phyloP scores from a whole-genome alignment of 1,140 invertebrate genomes.

The Druon quercuslanigerum region DNA sequence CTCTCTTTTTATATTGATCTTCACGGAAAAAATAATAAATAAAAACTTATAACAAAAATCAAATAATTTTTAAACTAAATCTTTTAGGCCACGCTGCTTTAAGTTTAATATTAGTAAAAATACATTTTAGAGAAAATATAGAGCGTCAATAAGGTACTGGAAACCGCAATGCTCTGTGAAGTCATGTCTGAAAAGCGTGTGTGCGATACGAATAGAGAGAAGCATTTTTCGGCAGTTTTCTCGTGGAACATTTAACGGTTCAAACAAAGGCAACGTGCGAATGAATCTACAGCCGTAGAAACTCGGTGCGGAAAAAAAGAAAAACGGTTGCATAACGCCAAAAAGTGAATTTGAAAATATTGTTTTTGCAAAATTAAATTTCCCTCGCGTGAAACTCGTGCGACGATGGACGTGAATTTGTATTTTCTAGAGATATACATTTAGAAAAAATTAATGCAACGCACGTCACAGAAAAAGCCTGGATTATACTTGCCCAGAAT shows the following conservation, averaged over 20 bases:
- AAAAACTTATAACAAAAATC: too few relatives aligned
- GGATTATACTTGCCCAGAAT: too few relatives aligned
- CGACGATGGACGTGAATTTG: background rate
- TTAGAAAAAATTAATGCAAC: background rate
- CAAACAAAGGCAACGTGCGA: constrained; percentile 22
- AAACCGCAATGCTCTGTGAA: constrained; percentile 2
- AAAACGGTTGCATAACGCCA: constrained; percentile 5
- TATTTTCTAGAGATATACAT: background rate
- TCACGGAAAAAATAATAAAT: too few relatives aligned
- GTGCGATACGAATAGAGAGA: background rate
- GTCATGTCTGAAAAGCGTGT: background rate
- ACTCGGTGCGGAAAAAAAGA: constrained; percentile 12
- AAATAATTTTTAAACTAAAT: too few relatives aligned
- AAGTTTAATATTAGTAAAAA: too few relatives aligned
- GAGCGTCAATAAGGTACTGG: background rate
- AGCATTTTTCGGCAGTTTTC: constrained; percentile 19
- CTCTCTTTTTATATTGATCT: too few relatives aligned
- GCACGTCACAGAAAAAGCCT: too few relatives aligned
- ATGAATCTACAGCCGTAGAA: constrained; percentile 28
- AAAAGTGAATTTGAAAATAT: constrained; percentile 46
- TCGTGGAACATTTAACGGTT: constrained; percentile 17
- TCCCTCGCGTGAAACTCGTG: constrained; percentile 9
- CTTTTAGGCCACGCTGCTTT: too few relatives aligned
- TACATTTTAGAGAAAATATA: background rate
- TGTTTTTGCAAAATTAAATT: constrained; percentile 48